Percentiles rank a stretch among this genome's conserved stretches.
Evolutionary conservation across 2,888 invertebrate species (phyloP).

Genomic region (Choreutis nemorana): DNA sequence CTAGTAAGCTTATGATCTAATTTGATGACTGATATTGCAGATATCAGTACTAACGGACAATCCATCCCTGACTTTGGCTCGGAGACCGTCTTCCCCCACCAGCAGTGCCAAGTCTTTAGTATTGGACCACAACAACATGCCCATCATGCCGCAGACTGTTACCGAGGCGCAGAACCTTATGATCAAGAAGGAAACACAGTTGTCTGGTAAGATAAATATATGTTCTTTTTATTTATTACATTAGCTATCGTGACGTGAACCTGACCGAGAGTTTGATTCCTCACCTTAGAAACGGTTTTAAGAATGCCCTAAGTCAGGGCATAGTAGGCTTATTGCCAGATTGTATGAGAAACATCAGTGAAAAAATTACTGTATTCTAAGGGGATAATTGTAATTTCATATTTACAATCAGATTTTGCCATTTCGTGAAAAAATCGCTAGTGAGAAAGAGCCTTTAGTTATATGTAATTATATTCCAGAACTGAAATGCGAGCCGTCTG

Average conservation of each 20-base stretch:
- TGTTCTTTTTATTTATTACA: background rate
- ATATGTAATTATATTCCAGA: constrained; percentile 25
- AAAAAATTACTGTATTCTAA: too few species aligned
- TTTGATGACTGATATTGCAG: too few species aligned
- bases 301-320: too few species aligned
- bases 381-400: too few species aligned
- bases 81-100: constrained; percentile 44
- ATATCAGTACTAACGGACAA: constrained; percentile 54
- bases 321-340: too few species aligned
- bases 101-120: constrained; percentile 38
- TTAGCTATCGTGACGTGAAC: background rate
- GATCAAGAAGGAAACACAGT: constrained; percentile 57
- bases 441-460: background rate
- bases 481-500: constrained; percentile 54
- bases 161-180: constrained; percentile 58
- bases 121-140: constrained; percentile 29
- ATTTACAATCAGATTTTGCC: too few species aligned
- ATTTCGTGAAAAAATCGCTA: too few species aligned
- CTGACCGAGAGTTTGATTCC: too few species aligned
- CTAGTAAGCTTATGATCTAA: too few species aligned
- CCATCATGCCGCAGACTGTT: constrained; percentile 26
- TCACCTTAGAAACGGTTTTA: background rate
- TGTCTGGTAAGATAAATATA: constrained; percentile 28
- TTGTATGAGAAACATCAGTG: too few species aligned
- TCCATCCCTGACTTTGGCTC: constrained; percentile 28